Conservation (phyloP, 1,140 invertebrate species). For the Heterodera schachtii region DNA sequence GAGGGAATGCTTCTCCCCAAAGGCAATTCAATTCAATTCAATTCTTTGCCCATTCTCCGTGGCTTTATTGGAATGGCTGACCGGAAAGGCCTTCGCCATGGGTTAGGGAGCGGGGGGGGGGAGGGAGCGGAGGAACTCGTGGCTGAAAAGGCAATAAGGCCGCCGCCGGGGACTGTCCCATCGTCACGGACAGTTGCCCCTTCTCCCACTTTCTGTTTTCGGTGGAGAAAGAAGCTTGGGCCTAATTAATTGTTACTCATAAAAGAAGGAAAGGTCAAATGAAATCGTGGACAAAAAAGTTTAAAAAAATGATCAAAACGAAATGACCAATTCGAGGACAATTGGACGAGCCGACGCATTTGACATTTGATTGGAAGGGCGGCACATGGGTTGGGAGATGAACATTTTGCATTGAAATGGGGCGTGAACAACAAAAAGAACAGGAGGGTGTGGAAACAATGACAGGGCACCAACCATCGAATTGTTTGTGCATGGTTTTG, state of each 20-base stretch:
- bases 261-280: not conserved
- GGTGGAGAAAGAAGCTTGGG: not conserved
- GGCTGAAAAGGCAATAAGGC: too few relatives aligned
- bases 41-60: constrained; percentile 6
- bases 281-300: too few relatives aligned
- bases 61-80: constrained; percentile 18
- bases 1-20: not conserved
- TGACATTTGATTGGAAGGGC: too few relatives aligned
- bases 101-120: not conserved
- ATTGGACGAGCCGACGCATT: too few relatives aligned
- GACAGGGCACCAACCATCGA: not conserved
- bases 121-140: not conserved
- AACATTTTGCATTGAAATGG: not conserved
- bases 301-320: too few relatives aligned
- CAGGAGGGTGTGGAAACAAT: not conserved
- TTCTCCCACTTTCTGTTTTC: not conserved
- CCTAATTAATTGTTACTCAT: too few relatives aligned
- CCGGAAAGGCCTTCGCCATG: not conserved
- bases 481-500: not conserved
- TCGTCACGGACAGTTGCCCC: not conserved
- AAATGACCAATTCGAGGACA: too few relatives aligned
- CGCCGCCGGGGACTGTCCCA: not conserved
- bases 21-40: not conserved
- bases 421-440: not conserved
- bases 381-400: not conserved